phyloP scores from a whole-genome alignment of 2,888 invertebrate species.

The Syritta pipiens region DNA sequence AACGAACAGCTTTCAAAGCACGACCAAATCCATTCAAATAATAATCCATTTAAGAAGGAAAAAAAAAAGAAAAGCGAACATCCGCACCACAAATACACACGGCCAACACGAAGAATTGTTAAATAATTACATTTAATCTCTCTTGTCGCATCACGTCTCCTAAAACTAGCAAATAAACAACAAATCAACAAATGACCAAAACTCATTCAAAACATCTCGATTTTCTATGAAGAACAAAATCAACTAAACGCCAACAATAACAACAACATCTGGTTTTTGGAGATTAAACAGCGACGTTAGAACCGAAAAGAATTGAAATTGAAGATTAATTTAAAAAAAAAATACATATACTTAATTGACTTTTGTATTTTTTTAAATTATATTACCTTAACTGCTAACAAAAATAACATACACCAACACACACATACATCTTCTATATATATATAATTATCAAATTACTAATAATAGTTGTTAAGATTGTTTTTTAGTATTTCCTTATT shows the following conservation, averaged over 20 bases:
- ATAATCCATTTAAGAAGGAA: too few species aligned
- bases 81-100: conserved; percentile 1
- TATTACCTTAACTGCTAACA: conserved; percentile 51
- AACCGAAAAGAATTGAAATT: conserved; percentile 12
- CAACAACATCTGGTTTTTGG: neutral
- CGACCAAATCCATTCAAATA: conserved; percentile 78
- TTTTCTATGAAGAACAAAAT: conserved; percentile 14
- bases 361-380: conserved; percentile 37
- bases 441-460: conserved; percentile 59
- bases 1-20: conserved; percentile 77
- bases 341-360: conserved; percentile 56
- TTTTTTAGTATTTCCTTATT: conserved; percentile 32
- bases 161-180: conserved; percentile 6
- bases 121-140: neutral
- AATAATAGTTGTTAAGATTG: conserved; percentile 58
- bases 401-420: conserved; percentile 31
- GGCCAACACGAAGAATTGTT: conserved; percentile 3
- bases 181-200: too few species aligned
- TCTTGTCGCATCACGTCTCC: neutral
- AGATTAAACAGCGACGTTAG: conserved; percentile 4
- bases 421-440: conserved; percentile 42
- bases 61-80: conserved; percentile 64
- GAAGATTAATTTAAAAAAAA: conserved; percentile 25
- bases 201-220: too few species aligned
- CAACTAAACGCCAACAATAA: neutral